Evolutionary conservation across 2,888 invertebrate species (phyloP).

Genomic region (Troides aeacus): DNA sequence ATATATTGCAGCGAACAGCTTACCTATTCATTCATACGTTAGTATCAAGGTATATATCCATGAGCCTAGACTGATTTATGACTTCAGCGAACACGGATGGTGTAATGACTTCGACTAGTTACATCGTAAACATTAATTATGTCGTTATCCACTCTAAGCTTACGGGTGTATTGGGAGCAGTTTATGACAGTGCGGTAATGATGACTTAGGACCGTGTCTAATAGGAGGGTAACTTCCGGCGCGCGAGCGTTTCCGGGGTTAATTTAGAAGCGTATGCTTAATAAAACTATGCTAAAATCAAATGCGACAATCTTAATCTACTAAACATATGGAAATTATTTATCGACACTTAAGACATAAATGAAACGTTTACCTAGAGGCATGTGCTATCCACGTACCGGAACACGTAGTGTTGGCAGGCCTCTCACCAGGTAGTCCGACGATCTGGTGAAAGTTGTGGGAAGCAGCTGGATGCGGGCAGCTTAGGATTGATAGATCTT

Average conservation of each 20-base stretch:
- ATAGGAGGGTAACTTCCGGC: slow-evolving; percentile 22
- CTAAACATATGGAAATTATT: no score
- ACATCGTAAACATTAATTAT: slow-evolving; percentile 29
- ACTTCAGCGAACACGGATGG: slow-evolving; percentile 14
- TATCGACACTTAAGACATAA: no score
- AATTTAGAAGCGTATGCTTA: background rate
- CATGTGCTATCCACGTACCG: no score
- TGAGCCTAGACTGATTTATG: slow-evolving; percentile 27
- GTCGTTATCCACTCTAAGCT: slow-evolving; percentile 29
- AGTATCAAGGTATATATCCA: slow-evolving; percentile 17
- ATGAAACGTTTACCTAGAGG: no score
- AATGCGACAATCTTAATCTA: no score
- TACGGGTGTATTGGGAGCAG: slow-evolving; percentile 28
- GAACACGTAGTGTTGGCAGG: no score
- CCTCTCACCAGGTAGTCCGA: no score
- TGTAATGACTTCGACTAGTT: slow-evolving; percentile 27
- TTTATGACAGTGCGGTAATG: slow-evolving; percentile 28
- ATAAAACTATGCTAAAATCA: background rate
- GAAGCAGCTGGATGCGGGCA: no score
- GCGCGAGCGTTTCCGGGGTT: background rate
- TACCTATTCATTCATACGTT: slow-evolving; percentile 31
- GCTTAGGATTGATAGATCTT: no score
- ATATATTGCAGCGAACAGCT: slow-evolving; percentile 38
- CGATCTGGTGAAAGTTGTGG: no score
- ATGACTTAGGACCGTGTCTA: slow-evolving; percentile 25